A percentile compares a stretch with the other conserved stretches of the same genome.
These are phyloP conservation scores for Alcis repandata DNA, from an alignment of 2,888 invertebrate genomes.

Conservation along the genomic window DNA sequence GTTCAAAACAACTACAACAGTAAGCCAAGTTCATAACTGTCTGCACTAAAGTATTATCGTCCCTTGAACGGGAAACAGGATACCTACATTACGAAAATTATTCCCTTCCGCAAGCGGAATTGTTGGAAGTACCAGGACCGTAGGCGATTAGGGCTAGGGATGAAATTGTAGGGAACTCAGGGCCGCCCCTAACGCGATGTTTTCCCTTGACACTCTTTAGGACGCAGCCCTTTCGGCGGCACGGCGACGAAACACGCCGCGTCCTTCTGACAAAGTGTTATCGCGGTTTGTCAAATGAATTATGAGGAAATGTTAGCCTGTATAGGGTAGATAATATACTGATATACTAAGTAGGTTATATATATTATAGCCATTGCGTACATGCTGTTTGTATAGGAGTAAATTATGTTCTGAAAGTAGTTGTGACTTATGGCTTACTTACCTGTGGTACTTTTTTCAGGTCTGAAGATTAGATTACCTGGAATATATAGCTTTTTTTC, in stretches of 20 bases:
- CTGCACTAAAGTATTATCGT: constrained; percentile 25
- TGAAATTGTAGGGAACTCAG: constrained; percentile 44
- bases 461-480: no score
- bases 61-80: constrained; percentile 28
- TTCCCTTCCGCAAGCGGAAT: constrained; percentile 38
- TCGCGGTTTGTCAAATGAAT: constrained; percentile 26
- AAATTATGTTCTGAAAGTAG: neutral
- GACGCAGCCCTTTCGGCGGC: constrained; percentile 39
- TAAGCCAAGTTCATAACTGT: constrained; percentile 4
- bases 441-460: no score
- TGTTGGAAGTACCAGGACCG: constrained; percentile 41
- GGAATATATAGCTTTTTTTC: no score
- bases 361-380: no score
- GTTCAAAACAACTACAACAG: neutral
- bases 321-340: neutral
- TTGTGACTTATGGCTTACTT: no score
- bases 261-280: constrained; percentile 36
- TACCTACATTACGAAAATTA: constrained; percentile 40
- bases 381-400: no score
- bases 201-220: constrained; percentile 46
- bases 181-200: constrained; percentile 41
- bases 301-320: constrained; percentile 16
- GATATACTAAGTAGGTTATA: neutral
- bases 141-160: constrained; percentile 46
- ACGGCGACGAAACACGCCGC: constrained; percentile 32